Conservation (phyloP, 2,888 invertebrate genomes). For the Eupithecia insigniata region DNA sequence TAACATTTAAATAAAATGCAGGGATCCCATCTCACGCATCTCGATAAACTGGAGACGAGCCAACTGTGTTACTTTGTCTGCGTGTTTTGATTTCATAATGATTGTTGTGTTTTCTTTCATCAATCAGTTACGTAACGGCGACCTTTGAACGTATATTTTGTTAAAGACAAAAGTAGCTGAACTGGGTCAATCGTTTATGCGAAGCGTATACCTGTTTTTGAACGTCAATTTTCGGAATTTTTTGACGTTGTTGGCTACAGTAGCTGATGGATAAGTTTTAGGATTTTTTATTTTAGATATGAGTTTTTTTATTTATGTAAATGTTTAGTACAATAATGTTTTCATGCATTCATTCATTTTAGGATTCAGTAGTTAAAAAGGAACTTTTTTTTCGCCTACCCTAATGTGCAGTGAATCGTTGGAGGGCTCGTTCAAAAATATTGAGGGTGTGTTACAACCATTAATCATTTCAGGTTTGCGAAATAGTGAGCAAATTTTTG, state of each 20-base stretch:
- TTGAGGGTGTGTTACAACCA: too few relatives aligned
- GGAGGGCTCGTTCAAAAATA: too few relatives aligned
- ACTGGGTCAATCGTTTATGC: neutral
- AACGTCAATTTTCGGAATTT: neutral
- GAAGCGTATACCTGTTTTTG: neutral
- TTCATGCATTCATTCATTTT: too few relatives aligned
- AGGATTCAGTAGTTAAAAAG: too few relatives aligned
- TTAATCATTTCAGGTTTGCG: too few relatives aligned
- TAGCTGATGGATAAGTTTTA: too few relatives aligned
- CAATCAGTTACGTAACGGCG: conserved; percentile 27
- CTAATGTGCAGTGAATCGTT: too few relatives aligned
- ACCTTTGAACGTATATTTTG: conserved; percentile 13
- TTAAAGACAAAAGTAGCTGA: neutral
- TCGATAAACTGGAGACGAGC: conserved; percentile 52
- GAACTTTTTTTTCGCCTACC: too few relatives aligned
- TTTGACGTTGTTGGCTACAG: neutral
- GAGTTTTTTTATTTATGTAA: too few relatives aligned
- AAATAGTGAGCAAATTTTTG: too few relatives aligned
- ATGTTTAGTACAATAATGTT: too few relatives aligned
- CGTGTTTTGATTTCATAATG: conserved; percentile 13
- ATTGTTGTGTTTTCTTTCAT: conserved; percentile 27
- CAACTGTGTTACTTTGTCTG: conserved; percentile 52
- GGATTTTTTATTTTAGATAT: too few relatives aligned
- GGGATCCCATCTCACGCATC: conserved; percentile 33
- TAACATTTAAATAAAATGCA: conserved; percentile 46